Base-by-base conservation (phyloP, 2,888 invertebrate species). In the Drosophila anomalata region DNA sequence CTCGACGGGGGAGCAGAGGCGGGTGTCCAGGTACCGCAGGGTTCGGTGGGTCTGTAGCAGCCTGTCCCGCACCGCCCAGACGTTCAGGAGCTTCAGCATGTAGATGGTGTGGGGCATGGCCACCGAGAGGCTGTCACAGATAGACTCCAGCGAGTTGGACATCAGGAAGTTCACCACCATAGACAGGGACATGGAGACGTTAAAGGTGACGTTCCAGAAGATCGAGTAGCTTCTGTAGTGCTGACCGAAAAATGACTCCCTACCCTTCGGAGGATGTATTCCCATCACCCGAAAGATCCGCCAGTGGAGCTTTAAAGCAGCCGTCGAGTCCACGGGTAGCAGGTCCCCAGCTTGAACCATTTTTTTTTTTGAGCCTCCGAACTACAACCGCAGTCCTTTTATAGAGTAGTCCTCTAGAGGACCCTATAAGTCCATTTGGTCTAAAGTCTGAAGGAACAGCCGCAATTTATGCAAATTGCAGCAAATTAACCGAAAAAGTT, bases 251-350 rank as follows among this genome's bases (percentile, higher is more conserved):
- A 56, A 41, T 1, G 72, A 62, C 7, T 59, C 39, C 4, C 8
- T 56, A 1, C 11, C 41, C 0, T 39, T 20, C 0, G 89, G 85
- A 1, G 83, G 72, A 58, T 84, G 55, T 12, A 89, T 4, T 2
- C 91, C 91, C 6, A 77, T 62, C 3, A 81, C 3, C 17, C 76
- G 75, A 88, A 90, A 91, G 6, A 86, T 50, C 7, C 31, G n/a
- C 90, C 91, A 91, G 20, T 88, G 89, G 52, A 72, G 71, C 11
- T 74, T 62, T 42, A 91, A 78, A 1, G 90, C 89, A 6, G 60
- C 20, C 2, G 59, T 69, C 14, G 87, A 86, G 20, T 76, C 74
- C 17, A 79, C 50, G 9, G 33, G 33, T 11, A 8, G 12, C 9
- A 24, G 33, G 68, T 77, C 75, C 20, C 29, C 14, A 14, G 14